Conservation (phyloP, 2,113 vertebrate species). For the Bostrychus sinensis region DNA sequence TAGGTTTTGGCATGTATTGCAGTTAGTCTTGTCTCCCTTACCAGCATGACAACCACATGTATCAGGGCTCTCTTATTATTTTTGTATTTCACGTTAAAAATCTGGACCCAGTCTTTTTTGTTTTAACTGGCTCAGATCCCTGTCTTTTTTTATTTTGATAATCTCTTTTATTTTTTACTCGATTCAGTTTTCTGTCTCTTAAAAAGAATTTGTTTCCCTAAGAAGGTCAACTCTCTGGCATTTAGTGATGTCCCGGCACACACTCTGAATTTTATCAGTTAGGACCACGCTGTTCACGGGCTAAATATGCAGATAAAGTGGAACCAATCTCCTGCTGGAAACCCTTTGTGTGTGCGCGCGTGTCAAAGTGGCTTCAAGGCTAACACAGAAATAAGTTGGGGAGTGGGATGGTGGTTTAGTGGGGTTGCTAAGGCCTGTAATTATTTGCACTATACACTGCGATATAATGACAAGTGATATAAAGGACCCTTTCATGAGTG, state of each 20-base stretch:
- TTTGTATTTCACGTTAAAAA: constrained; percentile 64
- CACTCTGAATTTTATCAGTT: constrained; percentile 73
- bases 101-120: constrained; percentile 39
- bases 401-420: constrained; percentile 31
- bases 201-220: constrained; percentile 54
- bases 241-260: constrained; percentile 58
- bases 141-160: constrained; percentile 17
- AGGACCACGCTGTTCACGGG: constrained; percentile 57
- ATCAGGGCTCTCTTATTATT: constrained; percentile 36
- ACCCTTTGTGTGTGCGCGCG: constrained; percentile 41
- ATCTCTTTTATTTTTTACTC: constrained; percentile 28
- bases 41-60: constrained; percentile 35
- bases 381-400: constrained; percentile 29
- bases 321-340: constrained; percentile 64
- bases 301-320: constrained; percentile 72
- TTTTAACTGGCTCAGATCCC: constrained; percentile 20
- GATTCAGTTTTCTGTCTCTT: constrained; percentile 25
- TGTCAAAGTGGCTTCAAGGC: constrained; percentile 15
- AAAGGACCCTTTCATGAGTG: background rate
- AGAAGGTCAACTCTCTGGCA: constrained; percentile 67
- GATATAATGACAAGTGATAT: constrained; percentile 15
- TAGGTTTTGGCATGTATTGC: too few species aligned
- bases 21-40: constrained; percentile 30
- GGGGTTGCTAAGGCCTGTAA: constrained; percentile 22
- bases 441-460: constrained; percentile 14